Conservation (phyloP, 2,888 invertebrate genomes). For the Diarsia rubi region DNA sequence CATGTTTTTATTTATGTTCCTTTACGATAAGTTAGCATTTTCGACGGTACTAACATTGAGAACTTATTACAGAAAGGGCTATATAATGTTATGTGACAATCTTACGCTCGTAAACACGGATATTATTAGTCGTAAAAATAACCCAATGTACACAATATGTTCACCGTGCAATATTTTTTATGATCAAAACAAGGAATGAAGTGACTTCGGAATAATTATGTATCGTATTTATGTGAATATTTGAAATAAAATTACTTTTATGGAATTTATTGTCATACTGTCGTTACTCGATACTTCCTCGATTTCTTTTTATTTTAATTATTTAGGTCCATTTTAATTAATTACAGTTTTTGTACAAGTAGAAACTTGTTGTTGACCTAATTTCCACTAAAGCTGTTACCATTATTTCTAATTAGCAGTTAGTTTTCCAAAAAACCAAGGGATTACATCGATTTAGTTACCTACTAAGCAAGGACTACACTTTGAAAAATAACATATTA, state of each 20-base stretch:
- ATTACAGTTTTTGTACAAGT: background rate
- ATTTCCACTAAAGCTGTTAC: background rate
- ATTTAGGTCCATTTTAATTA: background rate
- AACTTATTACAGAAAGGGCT: conserved; percentile 40
- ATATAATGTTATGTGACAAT: conserved; percentile 51
- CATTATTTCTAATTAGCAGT: background rate
- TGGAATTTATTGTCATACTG: conserved; percentile 16
- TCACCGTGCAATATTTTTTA: conserved; percentile 43
- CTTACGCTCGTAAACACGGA: conserved; percentile 53
- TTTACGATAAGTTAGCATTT: conserved; percentile 18
- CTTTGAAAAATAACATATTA: background rate
- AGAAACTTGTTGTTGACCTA: background rate
- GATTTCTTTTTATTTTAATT: background rate
- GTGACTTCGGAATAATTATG: conserved; percentile 22
- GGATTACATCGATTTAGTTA: background rate
- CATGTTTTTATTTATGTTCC: conserved; percentile 8
- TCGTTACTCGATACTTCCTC: background rate
- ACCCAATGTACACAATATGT: conserved; percentile 48
- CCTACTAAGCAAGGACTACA: background rate
- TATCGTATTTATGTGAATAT: conserved; percentile 7
- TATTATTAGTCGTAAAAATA: conserved; percentile 60
- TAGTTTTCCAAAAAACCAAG: background rate
- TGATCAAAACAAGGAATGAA: conserved; percentile 22
- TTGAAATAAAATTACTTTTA: conserved; percentile 9
- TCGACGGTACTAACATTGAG: conserved; percentile 20